Base-by-base conservation (phyloP, 2,113 vertebrate genomes). In the Myotis davidii region DNA sequence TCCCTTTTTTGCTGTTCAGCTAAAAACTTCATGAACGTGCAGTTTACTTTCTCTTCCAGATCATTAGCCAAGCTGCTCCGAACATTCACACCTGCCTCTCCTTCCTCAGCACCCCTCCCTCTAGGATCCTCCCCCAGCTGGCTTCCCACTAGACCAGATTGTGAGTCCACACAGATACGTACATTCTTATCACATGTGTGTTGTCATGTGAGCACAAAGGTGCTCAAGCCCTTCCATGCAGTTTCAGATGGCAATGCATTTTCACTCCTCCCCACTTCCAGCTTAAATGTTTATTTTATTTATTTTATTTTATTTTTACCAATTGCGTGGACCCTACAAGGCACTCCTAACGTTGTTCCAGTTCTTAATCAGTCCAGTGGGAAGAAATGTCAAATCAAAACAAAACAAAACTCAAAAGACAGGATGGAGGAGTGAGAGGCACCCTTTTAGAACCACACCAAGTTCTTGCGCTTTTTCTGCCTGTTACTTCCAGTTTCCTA, bases 1-100 rank as follows among this genome's bases (percentile, higher is more conserved):
- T 81, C 52, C 64, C 21, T 13, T 97, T 77, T 84, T 65, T 85
- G 61, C 72, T 77, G 37, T 76, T 95, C 97, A 96, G 97, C 96
- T 74, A 65, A 95, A 97, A 97, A 94, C 82, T 91, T 95, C 94
- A 85, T 95, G 97, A 92, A 65, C 91, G 85, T 77, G 88, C 96
- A 96, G 92, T 95, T 96, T 52, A 48, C 73, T 95, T 97, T 82
- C 64, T 82, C 77, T 95, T 83, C 56, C 77, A 83, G 29, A 95
- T 97, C 96, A 95, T 97, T 96, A 96, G n/a, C 92, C 69, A 82
- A 90, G 96, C 61, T 23, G 61, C 81, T 67, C 0, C 18, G 96
- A 95, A 95, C 48, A 25, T 56, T 56, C 6, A 79, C 95, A 96
- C 96, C 97, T 97, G 97, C 96, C 69, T 54, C 76, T 64, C 78